These are phyloP conservation scores for Andrena cerasifolii DNA, from an alignment of 1,140 invertebrate species.

Conservation along the genomic window DNA sequence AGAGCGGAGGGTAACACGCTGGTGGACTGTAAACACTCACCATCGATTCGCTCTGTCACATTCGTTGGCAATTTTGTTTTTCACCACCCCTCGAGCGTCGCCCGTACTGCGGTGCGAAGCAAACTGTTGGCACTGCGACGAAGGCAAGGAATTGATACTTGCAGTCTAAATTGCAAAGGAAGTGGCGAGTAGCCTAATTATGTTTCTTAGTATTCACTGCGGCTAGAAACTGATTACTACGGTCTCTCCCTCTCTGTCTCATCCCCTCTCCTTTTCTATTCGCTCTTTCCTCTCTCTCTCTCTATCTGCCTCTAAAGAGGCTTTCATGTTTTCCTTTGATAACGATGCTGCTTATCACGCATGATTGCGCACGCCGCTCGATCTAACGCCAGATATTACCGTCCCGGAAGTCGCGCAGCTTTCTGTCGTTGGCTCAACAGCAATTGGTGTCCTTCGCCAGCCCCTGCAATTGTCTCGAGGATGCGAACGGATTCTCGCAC, in stretches of 20 bases:
- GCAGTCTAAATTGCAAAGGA: too few species aligned
- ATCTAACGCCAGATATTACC: slow-evolving; percentile 56
- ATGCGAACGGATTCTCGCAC: slow-evolving; percentile 66
- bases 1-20: too few species aligned
- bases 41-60: too few species aligned
- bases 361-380: slow-evolving; percentile 28
- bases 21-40: too few species aligned
- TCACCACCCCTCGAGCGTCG: too few species aligned
- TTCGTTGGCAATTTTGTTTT: too few species aligned
- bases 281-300: background rate
- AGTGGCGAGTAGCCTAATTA: slow-evolving; percentile 31
- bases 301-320: background rate
- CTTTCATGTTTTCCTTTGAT: slow-evolving; percentile 16
- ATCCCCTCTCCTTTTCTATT: background rate
- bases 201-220: slow-evolving; percentile 39
- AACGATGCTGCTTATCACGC: slow-evolving; percentile 10
- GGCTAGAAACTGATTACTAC: too few species aligned
- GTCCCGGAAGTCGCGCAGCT: slow-evolving; percentile 61
- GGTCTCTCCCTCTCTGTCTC: too few species aligned
- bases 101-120: too few species aligned
- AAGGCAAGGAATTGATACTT: too few species aligned
- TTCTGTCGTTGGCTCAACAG: slow-evolving; percentile 52
- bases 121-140: too few species aligned
- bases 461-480: slow-evolving; percentile 67
- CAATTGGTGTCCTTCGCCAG: slow-evolving; percentile 66